These are phyloP conservation scores for Meliscaeva auricollis DNA, from an alignment of 2,888 invertebrate species.

Conservation along the genomic window DNA sequence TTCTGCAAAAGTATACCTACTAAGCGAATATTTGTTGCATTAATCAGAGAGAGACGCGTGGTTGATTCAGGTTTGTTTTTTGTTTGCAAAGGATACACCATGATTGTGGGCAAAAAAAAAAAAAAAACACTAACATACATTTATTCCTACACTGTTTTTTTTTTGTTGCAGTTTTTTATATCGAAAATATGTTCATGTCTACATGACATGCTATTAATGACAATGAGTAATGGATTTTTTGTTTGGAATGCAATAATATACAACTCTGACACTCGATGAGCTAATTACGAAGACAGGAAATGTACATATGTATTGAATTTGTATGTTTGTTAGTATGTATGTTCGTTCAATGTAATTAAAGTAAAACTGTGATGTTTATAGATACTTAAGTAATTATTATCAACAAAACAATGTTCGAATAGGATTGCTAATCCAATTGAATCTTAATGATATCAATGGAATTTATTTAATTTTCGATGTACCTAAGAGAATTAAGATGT, in stretches of 20 bases:
- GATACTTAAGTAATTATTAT: not conserved
- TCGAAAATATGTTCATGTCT: conserved; percentile 17
- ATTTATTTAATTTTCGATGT: not conserved
- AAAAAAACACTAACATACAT: not conserved
- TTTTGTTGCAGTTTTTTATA: not conserved
- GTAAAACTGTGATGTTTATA: not conserved
- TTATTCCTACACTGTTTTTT: not conserved
- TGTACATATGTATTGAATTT: not conserved
- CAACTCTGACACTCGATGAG: conserved; percentile 26
- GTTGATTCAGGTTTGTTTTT: conserved; percentile 10
- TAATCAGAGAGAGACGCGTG: conserved; percentile 38
- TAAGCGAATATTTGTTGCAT: conserved; percentile 27
- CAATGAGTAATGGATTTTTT: conserved; percentile 45
- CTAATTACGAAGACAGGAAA: conserved; percentile 26
- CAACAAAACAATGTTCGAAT: no score
- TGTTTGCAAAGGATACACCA: conserved; percentile 11
- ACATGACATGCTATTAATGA: conserved; percentile 34
- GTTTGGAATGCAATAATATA: conserved; percentile 30
- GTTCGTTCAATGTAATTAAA: not conserved
- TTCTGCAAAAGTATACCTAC: conserved; percentile 8
- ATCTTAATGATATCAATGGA: not conserved
- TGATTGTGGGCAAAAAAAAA: not conserved
- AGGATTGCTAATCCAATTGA: not conserved
- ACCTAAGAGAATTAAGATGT: no score
- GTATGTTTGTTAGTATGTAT: not conserved